Base-by-base conservation (phyloP, 1,140 invertebrate species). In the Temnothorax nylanderi region DNA sequence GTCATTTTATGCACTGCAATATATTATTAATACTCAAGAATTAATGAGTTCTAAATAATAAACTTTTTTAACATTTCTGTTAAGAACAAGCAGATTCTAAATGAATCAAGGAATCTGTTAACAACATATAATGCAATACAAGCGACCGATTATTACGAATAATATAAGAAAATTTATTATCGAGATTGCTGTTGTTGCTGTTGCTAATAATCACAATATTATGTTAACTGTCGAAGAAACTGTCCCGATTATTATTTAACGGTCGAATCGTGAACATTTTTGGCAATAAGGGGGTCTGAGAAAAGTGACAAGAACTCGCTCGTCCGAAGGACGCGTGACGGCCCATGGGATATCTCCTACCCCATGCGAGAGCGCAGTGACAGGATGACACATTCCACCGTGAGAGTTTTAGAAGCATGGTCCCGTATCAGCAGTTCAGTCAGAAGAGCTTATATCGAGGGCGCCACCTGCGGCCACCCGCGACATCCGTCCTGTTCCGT, bases 351-450 rank as follows among this genome's bases (percentile, higher is more conserved):
- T 91, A 91, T 88, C 89, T 90, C 5, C 56, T 91, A 91, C 89
- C 89, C 88, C 76, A 88, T 91, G 76, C 88, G 90, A 87, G 90
- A 87, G 93, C 94, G 93, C 94, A 95, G 93, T 94, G 94, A 95
- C 94, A 95, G 94, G 93, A 94, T 95, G 94, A 95, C 94, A 95
- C 93, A 94, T 95, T 95, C 94, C 92, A 89, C 93, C 93, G 93
- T 94, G 93, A 95, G 93, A 95, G 93, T 94, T 95, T 95, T 88
- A 84, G 93, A 89, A 93, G 93, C 92, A 91, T 88, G 91, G 92
- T 75, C 89, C 89, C 85, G 88, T 94, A 93, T 94, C 93, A 94
- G 92, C 88, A 91, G 89, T 92, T 91, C 86, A 91, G 92, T 86
- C 90, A 90, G 90, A 92, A 90, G 90, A 92, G 92, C 92, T 94